Conservation (phyloP, 2,888 invertebrate genomes). For the Tridacna gigas region DNA sequence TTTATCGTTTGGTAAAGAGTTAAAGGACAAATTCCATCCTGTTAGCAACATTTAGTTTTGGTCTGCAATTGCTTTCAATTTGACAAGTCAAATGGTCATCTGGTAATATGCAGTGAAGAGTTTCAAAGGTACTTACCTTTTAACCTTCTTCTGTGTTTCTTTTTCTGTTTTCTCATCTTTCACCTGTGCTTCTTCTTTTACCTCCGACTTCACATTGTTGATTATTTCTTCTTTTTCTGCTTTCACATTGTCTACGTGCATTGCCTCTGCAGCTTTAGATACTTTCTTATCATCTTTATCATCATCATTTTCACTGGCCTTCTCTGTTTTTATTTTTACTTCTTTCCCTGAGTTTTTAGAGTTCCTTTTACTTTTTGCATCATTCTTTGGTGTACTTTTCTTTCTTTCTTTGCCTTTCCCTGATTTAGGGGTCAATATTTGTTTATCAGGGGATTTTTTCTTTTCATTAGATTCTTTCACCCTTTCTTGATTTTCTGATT, state of each 20-base stretch:
- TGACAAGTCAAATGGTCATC: too few relatives aligned
- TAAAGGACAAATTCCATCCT: too few relatives aligned
- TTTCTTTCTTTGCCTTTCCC: conserved; percentile 30
- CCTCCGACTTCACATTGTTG: not conserved
- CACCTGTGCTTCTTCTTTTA: not conserved
- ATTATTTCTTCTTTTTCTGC: conserved; percentile 36
- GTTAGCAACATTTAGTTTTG: too few relatives aligned
- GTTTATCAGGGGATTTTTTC: conserved; percentile 44
- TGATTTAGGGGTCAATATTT: conserved; percentile 39
- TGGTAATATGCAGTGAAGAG: not conserved
- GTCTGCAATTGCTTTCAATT: too few relatives aligned
- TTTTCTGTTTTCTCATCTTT: conserved; percentile 9
- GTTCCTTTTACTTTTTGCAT: not conserved
- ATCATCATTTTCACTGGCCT: not conserved
- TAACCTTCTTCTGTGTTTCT: conserved; percentile 2
- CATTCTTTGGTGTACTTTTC: conserved; percentile 18
- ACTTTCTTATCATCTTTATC: conserved; percentile 9
- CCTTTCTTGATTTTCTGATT: conserved; percentile 35
- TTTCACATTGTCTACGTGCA: conserved; percentile 53
- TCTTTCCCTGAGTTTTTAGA: not conserved
- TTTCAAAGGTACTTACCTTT: conserved; percentile 4
- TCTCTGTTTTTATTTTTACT: not conserved
- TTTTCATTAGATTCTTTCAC: conserved; percentile 42
- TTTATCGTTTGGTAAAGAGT: too few relatives aligned
- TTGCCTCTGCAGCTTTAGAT: conserved; percentile 26